Percentiles rank a stretch among this genome's conserved stretches.
Conservation (phyloP, 2,888 invertebrate species). For the Oegoconia quadripuncta region DNA sequence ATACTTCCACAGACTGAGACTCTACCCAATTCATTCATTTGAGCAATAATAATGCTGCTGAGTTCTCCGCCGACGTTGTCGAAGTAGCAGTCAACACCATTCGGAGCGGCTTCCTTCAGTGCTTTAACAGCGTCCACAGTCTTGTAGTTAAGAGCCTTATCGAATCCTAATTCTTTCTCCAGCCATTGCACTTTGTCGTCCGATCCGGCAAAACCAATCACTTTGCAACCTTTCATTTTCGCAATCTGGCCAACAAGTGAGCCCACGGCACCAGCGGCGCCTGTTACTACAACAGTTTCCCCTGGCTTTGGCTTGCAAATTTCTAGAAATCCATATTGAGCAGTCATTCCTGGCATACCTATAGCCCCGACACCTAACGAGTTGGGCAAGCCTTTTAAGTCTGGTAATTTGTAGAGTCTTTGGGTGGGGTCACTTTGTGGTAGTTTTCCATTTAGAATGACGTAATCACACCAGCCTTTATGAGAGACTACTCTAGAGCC, state of each 20-base stretch:
- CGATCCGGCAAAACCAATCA: conserved; percentile 85
- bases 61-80: conserved; percentile 87
- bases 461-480: conserved; percentile 83
- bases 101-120: conserved; percentile 81
- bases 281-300: conserved; percentile 84
- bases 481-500: conserved; percentile 79
- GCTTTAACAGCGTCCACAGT: conserved; percentile 71
- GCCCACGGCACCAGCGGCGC: conserved; percentile 88
- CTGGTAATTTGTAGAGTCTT: conserved; percentile 60
- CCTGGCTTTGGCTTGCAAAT: conserved; percentile 83
- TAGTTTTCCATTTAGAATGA: conserved; percentile 27
- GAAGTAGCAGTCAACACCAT: conserved; percentile 86
- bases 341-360: conserved; percentile 85
- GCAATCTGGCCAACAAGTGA: conserved; percentile 87
- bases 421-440: conserved; percentile 21
- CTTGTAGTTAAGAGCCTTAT: conserved; percentile 87
- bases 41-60: conserved; percentile 75
- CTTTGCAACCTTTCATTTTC: conserved; percentile 81
- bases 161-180: conserved; percentile 82
- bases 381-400: conserved; percentile 65
- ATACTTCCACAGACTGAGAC: conserved; percentile 50
- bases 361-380: conserved; percentile 80
- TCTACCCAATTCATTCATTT: conserved; percentile 74
- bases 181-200: conserved; percentile 85
- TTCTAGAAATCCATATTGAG: conserved; percentile 85